Percentiles rank a stretch among this genome's conserved stretches.
These are phyloP conservation scores for Pheucticus melanocephalus DNA, from an alignment of 2,113 vertebrate genomes.

Conservation along the genomic window DNA sequence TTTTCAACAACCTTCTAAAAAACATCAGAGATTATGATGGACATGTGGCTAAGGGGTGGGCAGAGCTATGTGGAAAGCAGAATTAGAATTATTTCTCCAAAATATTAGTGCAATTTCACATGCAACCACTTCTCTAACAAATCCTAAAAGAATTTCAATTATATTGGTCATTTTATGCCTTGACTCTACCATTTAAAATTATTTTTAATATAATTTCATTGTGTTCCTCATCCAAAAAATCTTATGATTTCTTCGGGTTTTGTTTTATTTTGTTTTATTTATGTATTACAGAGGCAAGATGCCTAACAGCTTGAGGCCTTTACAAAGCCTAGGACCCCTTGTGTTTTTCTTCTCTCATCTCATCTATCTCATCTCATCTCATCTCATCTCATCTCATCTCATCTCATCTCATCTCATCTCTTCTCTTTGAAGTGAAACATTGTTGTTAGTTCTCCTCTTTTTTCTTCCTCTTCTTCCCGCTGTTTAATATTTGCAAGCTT, in stretches of 20 bases:
- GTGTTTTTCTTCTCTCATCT: not conserved
- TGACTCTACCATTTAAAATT: not conserved
- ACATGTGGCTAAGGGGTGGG: not conserved
- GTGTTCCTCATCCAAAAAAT: not conserved
- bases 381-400: not conserved
- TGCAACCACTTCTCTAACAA: not conserved
- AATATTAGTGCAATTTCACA: not conserved
- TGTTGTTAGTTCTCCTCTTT: not conserved
- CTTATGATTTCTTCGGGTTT: not conserved
- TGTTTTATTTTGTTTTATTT: not conserved
- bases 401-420: not conserved
- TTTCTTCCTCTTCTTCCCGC: not conserved
- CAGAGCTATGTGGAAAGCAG: not conserved
- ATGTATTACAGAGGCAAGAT: not conserved
- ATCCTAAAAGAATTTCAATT: not conserved
- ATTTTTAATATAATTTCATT: not conserved
- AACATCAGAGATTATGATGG: not conserved
- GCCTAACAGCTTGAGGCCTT: not conserved
- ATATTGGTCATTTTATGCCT: not conserved
- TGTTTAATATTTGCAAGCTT: not conserved
- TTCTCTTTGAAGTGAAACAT: not conserved
- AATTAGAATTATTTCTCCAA: not conserved
- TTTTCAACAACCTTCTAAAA: not conserved
- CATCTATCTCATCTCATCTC: not conserved
- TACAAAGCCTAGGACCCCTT: not conserved